Conservation (phyloP, 2,797 vertebrate species). For the Alca torda region DNA sequence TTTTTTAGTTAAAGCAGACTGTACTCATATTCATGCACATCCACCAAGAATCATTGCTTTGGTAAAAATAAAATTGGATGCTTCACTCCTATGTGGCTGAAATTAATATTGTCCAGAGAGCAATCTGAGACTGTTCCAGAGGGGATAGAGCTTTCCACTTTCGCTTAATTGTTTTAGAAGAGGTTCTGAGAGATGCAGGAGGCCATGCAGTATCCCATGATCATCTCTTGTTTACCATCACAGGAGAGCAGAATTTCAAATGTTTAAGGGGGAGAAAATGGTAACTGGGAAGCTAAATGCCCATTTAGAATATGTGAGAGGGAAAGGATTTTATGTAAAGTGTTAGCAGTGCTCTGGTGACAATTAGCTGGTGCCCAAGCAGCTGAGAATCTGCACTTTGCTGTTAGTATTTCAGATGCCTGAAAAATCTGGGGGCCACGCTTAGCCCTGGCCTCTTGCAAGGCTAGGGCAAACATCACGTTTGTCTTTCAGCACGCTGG, state of each 20-base stretch:
- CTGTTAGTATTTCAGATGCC: background rate
- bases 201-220: background rate
- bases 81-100: background rate
- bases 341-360: background rate
- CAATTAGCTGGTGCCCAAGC: background rate
- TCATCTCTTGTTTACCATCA: background rate
- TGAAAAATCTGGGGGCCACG: fast-evolving
- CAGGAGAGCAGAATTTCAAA: background rate
- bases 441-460: background rate
- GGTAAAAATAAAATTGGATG: background rate
- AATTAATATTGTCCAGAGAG: background rate
- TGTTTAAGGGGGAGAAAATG: background rate
- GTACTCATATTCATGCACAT: background rate
- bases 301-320: background rate
- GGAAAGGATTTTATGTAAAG: background rate
- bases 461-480: too few species aligned
- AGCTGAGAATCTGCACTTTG: background rate
- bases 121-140: background rate
- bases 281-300: background rate
- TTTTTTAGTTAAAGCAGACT: background rate
- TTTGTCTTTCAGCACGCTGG: background rate
- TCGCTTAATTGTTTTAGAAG: background rate
- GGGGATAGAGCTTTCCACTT: background rate
- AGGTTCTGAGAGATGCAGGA: background rate
- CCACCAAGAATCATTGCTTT: background rate